Base-by-base conservation (phyloP, 1,140 invertebrate genomes). In the Euwallacea fornicatus region DNA sequence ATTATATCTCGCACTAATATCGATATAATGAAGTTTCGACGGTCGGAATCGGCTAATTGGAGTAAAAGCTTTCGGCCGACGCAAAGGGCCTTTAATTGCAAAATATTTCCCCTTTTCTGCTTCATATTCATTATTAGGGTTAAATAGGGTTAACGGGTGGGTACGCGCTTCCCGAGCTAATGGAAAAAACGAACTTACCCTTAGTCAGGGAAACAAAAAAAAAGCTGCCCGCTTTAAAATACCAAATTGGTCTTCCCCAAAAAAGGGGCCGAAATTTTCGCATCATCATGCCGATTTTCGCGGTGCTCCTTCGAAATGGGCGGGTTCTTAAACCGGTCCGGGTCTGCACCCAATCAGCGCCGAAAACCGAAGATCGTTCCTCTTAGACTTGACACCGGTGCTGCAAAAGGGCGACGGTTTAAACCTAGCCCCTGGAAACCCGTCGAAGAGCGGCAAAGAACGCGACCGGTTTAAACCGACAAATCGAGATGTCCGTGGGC, bases 41-140 rank as follows among this genome's bases (percentile, higher is more conserved):
- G 46, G 46, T 13, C 21, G 21, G 13, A 10, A 50, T 50, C 13
- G 13, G 13, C 6, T 50, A 50, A 50, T 50, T 50, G 46, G 9
- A 50, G 9, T 50, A 13, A 50, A 50, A 50, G 46, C 13, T 13
- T 13, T 50, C 6, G 46, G 13, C 46, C 9, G 9, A 50, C 21
- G 21, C 21, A 50, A 50, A 50, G 46, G 9, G 46, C 46, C 13
- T 50, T 50, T 50, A 50, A 50, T 50, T 11, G 46, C 46, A 50
- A 50, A 50, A 50, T 50, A 50, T 50, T 50, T 50, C 46, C 46
- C 46, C 46, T 50, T 50, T 50, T 50, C 13, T 50, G 9, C 46
- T 50, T 50, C 13, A 50, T 11, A 50, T 50, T 50, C 46, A 33
- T 33, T 33, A 0, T 50, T 50, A 13, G 13, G 46, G 46, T 50